Base-by-base conservation (phyloP, 2,113 vertebrate genomes). In the Pithys albifrons region DNA sequence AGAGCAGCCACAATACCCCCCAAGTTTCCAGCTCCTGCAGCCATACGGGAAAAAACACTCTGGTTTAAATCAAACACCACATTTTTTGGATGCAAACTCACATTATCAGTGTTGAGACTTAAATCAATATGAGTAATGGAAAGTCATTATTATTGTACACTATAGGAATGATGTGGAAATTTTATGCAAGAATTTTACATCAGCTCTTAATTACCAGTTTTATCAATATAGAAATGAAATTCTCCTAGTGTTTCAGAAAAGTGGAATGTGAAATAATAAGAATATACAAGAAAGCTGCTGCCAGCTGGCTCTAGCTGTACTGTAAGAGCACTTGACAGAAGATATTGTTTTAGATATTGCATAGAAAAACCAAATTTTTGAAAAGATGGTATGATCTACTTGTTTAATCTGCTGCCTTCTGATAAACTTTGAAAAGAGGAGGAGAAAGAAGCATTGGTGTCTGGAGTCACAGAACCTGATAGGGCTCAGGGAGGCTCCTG, bases 131-230 rank as follows among this genome's bases (percentile, higher is more conserved):
- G 43, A 86, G 45, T 64, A 83, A 88, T 33, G 79, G 54, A 58
- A 82, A 73, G 31, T 54, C 35, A 75, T 65, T 80, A 85, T 87
- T 91, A 88, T 64, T 14, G 20, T 59, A 75, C 16, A 33, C 39
- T 62, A 33, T 72, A 51, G 16, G 35, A 89, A 23, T 39, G 10
- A 88, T 62, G 41, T 22, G n/a, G 22, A 85, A 89, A 27, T 23
- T 85, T 78, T 75, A 43, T 46, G 48, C 35, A 64, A 39, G 57
- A 51, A 46, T 69, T 88, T 82, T 67, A 64, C 33, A 55, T 55
- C 23, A 78, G n/a, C 73, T 77, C n/a, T 65, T 93, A 85, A 95
- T 90, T 93, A 71, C 33, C 33, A 58, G 39, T 79, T 89, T 85
- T 88, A 71, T 88, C 89, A 79, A 79, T 58, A 79, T 2, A 82